These are phyloP conservation scores for Odocoileus hemionus DNA, from an alignment of 2,113 vertebrate genomes.

Conservation along the genomic window DNA sequence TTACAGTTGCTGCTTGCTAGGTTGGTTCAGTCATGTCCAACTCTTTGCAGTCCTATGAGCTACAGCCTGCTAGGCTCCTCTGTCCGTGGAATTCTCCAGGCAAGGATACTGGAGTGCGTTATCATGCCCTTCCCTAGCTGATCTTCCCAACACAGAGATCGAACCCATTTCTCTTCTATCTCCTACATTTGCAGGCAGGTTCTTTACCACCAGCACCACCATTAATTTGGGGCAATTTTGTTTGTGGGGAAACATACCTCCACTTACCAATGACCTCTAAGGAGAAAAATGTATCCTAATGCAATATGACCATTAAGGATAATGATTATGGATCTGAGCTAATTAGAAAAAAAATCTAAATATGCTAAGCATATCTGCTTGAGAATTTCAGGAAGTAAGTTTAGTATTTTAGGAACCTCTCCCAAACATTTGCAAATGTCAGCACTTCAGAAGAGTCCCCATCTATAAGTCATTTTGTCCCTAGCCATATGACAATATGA, in stretches of 20 bases:
- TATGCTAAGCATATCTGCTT: background rate
- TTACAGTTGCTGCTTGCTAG: background rate
- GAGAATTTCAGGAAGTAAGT: conserved; percentile 1
- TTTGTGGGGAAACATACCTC: background rate
- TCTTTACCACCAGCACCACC: background rate
- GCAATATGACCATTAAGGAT: background rate
- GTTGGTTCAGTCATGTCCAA: background rate
- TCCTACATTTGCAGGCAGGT: background rate
- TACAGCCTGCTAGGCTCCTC: background rate
- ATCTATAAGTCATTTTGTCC: background rate
- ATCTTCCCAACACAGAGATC: background rate
- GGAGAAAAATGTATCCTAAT: background rate
- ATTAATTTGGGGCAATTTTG: background rate
- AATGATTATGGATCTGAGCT: background rate
- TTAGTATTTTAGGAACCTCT: conserved; percentile 19
- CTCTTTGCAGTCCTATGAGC: background rate
- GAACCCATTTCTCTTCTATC: background rate
- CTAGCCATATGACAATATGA: background rate
- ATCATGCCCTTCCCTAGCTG: background rate
- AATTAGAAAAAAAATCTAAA: background rate
- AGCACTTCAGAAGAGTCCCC: background rate
- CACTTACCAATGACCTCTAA: background rate
- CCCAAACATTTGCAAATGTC: background rate
- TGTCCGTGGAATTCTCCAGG: background rate
- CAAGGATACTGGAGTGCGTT: background rate